phyloP scores from a whole-genome alignment of 2,797 vertebrate species.

The Galago senegalensis region DNA sequence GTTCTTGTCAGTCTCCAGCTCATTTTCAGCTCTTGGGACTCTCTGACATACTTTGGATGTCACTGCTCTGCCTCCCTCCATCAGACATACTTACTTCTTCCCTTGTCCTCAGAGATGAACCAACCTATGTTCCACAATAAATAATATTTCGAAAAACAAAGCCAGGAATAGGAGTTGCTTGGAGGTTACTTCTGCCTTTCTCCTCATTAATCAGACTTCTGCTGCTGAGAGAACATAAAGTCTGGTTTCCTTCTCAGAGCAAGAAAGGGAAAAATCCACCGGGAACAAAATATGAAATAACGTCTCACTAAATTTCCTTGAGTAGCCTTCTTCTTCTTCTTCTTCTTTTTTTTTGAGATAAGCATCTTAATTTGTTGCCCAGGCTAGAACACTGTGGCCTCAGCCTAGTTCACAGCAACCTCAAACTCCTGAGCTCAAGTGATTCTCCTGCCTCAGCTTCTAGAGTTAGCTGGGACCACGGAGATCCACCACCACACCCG shows the following conservation, averaged over 20 bases:
- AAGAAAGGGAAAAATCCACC: background rate
- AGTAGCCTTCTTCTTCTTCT: no score
- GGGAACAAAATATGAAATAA: conserved; percentile 14
- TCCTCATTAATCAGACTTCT: background rate
- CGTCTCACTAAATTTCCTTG: background rate
- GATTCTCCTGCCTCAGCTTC: no score
- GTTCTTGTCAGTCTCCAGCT: background rate
- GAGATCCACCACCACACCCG: no score
- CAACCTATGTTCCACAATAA: background rate
- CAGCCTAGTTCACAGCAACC: no score
- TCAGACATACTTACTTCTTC: background rate
- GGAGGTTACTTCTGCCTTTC: background rate
- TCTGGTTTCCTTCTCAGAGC: background rate
- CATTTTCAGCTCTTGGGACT: background rate
- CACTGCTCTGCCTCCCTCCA: background rate
- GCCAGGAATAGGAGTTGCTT: background rate
- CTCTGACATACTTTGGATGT: background rate
- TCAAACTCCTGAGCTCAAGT: no score
- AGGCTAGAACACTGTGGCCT: no score
- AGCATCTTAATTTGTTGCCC: no score
- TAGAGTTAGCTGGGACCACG: no score
- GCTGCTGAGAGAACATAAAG: background rate
- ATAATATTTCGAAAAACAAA: conserved; percentile 8
- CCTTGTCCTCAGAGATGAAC: background rate
- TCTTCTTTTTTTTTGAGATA: no score